phyloP scores from a whole-genome alignment of 2,888 invertebrate species.

The Linnaemya vulpina region DNA sequence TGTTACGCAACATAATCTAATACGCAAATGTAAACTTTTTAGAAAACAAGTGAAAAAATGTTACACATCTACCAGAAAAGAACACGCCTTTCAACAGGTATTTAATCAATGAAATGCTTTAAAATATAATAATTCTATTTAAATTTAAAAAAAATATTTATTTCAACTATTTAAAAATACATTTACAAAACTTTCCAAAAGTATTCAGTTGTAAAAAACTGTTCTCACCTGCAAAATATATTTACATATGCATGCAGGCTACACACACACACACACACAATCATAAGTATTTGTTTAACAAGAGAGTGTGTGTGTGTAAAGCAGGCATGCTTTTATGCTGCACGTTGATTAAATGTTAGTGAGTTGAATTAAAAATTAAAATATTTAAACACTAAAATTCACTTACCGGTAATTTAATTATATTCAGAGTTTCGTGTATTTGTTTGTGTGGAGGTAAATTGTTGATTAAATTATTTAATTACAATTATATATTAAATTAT shows the following conservation, averaged over 20 bases:
- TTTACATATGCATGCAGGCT: background rate
- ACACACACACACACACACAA: background rate
- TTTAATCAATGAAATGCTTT: too few species aligned
- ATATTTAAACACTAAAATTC: constrained; percentile 44
- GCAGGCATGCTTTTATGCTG: constrained; percentile 18
- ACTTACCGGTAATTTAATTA: constrained; percentile 62
- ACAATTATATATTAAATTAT: constrained; percentile 53
- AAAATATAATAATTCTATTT: too few species aligned
- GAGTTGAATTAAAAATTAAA: constrained; percentile 30
- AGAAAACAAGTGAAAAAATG: too few species aligned
- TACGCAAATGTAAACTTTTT: too few species aligned
- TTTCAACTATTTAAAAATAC: background rate
- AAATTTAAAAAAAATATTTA: background rate
- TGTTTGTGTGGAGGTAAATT: background rate
- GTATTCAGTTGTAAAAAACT: background rate
- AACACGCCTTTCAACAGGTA: too few species aligned
- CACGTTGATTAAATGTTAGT: background rate
- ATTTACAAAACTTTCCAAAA: background rate
- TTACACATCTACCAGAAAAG: too few species aligned
- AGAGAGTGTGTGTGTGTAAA: constrained; percentile 14
- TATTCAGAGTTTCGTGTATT: background rate
- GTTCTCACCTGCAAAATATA: background rate
- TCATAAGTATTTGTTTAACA: constrained; percentile 1
- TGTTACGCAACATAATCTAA: too few species aligned
- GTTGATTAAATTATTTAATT: constrained; percentile 60